Percentiles rank a stretch among this genome's conserved stretches.
Conservation (phyloP, 2,888 invertebrate species). For the Cecidostiba fungosa region DNA sequence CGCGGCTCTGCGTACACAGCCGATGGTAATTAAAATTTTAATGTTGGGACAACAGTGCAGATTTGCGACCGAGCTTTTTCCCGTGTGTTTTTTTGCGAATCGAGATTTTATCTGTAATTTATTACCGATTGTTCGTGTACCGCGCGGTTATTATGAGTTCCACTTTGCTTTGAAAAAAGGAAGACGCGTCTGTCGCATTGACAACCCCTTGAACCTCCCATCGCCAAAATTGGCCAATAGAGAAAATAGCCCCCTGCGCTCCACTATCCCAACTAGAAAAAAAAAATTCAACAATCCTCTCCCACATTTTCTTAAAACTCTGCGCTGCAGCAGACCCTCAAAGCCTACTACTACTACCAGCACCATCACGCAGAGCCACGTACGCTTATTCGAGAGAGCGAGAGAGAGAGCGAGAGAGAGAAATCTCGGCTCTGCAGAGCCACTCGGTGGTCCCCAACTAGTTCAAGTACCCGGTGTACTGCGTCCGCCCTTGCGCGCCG, state of each 20-base stretch:
- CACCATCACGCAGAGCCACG: background rate
- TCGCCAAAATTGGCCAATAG: slow-evolving; percentile 1
- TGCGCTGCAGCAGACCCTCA: background rate
- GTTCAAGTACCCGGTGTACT: slow-evolving; percentile 79
- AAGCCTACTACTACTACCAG: background rate
- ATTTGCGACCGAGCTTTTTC: background rate
- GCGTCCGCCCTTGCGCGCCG: slow-evolving; percentile 77
- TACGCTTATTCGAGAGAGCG: background rate
- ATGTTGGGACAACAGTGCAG: slow-evolving; percentile 20
- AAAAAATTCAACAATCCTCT: slow-evolving; percentile 22
- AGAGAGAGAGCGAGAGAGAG: slow-evolving; percentile 32
- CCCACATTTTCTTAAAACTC: slow-evolving; percentile 24
- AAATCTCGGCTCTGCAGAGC: slow-evolving; percentile 67
- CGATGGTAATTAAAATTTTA: slow-evolving; percentile 50
- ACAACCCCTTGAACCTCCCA: background rate
- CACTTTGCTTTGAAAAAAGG: background rate
- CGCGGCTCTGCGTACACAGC: too few relatives aligned
- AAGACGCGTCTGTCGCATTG: background rate
- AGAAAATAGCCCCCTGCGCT: background rate
- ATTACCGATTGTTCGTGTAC: background rate
- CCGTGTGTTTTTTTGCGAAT: background rate
- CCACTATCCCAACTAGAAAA: background rate
- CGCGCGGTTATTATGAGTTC: background rate
- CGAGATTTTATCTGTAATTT: background rate
- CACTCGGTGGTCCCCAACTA: slow-evolving; percentile 79